Evolutionary conservation across 1,140 invertebrate genomes (phyloP).

Genomic region (Pinna nobilis): DNA sequence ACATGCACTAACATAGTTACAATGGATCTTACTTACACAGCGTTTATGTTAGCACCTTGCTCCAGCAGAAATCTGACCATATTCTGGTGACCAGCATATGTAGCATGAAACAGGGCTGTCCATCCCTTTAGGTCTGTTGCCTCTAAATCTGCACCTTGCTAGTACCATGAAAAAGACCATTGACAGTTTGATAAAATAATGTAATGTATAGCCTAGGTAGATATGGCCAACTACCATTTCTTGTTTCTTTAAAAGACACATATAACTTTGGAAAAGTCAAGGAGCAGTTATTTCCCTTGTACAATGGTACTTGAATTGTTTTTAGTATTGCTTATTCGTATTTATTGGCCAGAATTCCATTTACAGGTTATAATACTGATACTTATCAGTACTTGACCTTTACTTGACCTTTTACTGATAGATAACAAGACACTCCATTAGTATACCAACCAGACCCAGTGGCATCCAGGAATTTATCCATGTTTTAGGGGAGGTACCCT

Average conservation of each 20-base stretch:
- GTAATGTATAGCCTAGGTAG: background rate
- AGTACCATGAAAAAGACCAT: background rate
- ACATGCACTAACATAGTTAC: background rate
- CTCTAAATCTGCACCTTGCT: conserved; percentile 72
- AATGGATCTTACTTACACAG: conserved; percentile 58
- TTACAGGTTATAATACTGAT: no score
- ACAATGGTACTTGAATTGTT: no score
- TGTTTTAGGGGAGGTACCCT: no score
- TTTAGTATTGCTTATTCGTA: no score
- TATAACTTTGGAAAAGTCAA: conserved; percentile 1
- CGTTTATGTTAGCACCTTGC: conserved; percentile 71
- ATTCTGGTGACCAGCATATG: conserved; percentile 75
- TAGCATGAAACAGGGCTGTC: conserved; percentile 76
- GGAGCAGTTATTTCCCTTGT: background rate
- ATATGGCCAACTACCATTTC: background rate
- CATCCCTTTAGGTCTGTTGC: conserved; percentile 71
- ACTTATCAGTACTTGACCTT: no score
- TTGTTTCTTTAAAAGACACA: background rate
- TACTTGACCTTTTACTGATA: no score
- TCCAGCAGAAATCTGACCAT: conserved; percentile 74
- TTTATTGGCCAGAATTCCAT: no score
- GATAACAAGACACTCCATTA: no score
- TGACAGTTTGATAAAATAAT: background rate
- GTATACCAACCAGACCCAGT: no score
- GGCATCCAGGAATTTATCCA: no score